phyloP scores from a whole-genome alignment of 2,113 vertebrate genomes.

The Orcinus orca region DNA sequence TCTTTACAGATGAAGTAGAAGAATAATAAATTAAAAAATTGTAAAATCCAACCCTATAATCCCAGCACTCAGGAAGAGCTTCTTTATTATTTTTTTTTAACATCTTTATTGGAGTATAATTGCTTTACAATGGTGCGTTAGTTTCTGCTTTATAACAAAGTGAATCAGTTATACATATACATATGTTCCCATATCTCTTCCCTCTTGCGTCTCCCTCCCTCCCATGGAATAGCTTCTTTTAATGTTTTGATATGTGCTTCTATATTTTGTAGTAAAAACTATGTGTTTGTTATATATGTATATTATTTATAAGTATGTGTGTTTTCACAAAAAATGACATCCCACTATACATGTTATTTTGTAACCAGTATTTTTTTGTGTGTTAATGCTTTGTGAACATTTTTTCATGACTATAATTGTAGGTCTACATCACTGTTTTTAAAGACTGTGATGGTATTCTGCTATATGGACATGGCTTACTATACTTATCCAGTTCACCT shows the following conservation, averaged over 20 bases:
- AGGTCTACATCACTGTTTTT: not conserved
- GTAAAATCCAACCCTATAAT: not conserved
- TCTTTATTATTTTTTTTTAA: not conserved
- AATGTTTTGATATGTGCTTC: not conserved
- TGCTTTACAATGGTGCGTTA: too few species aligned
- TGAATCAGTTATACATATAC: too few species aligned
- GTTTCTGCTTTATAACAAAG: too few species aligned
- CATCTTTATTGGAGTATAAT: too few species aligned
- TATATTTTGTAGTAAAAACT: not conserved
- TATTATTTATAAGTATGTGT: constrained; percentile 1
- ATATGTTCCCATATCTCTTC: too few species aligned
- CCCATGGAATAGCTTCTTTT: not conserved
- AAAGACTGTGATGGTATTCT: not conserved
- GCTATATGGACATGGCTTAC: not conserved
- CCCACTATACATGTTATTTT: not conserved
- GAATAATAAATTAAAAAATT: constrained; percentile 11
- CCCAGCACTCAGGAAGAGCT: not conserved
- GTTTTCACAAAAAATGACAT: constrained; percentile 10
- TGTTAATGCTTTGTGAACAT: not conserved
- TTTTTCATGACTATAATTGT: not conserved
- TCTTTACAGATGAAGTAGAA: constrained; percentile 5
- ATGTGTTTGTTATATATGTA: not conserved
- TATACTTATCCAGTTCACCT: not conserved
- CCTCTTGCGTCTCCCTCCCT: too few species aligned
- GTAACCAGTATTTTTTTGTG: not conserved